Percentiles rank a stretch among this genome's conserved stretches.
Evolutionary conservation across 2,888 invertebrate species (phyloP).

Genomic region (Ceramica pisi): DNA sequence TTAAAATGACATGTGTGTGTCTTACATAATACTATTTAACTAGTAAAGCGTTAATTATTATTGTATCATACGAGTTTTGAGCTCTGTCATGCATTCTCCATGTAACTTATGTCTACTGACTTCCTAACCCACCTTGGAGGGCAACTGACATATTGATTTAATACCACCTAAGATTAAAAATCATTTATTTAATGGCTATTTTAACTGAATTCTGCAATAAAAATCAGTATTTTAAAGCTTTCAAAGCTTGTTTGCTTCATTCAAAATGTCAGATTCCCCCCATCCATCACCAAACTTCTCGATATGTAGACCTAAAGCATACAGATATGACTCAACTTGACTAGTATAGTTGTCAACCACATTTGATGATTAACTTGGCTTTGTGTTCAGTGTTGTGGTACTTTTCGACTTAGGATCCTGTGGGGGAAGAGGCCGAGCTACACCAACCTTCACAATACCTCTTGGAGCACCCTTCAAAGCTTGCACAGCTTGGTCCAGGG

Average conservation of each 20-base stretch:
- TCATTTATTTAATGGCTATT: background rate
- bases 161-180: background rate
- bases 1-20: slow-evolving; percentile 78
- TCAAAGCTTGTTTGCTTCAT: background rate
- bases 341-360: slow-evolving; percentile 80
- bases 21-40: slow-evolving; percentile 75
- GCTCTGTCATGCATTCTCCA: slow-evolving; percentile 66
- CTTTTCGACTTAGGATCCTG: slow-evolving; percentile 85
- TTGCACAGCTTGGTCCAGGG: slow-evolving; percentile 98
- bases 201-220: background rate
- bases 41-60: slow-evolving; percentile 89
- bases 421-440: slow-evolving; percentile 95
- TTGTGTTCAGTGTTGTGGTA: slow-evolving; percentile 82
- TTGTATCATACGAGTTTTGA: slow-evolving; percentile 82
- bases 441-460: slow-evolving; percentile 97
- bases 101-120: slow-evolving; percentile 49
- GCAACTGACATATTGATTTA: slow-evolving; percentile 24
- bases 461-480: slow-evolving; percentile 98
- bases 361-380: slow-evolving; percentile 84
- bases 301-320: slow-evolving; percentile 77
- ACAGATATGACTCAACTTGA: slow-evolving; percentile 88
- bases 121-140: slow-evolving; percentile 21
- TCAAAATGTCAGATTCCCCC: slow-evolving; percentile 46
- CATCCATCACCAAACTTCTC: slow-evolving; percentile 67
- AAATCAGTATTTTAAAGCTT: slow-evolving; percentile 21